Conservation (phyloP, 2,113 vertebrate species). For the Thomomys bottae region DNA sequence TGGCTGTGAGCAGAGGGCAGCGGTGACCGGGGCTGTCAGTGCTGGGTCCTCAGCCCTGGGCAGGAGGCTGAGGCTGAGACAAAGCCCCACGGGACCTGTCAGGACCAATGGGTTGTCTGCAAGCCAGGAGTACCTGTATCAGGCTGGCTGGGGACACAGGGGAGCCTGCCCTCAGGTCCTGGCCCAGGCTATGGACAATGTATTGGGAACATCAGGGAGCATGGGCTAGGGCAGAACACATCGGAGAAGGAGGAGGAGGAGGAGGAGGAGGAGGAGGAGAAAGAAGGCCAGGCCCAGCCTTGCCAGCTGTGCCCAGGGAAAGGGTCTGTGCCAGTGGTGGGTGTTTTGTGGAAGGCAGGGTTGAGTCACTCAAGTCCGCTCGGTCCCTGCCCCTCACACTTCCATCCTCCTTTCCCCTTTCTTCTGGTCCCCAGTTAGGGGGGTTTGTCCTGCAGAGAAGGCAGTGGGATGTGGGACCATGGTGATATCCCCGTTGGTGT, state of each 20-base stretch:
- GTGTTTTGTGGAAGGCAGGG: neutral
- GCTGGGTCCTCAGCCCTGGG: neutral
- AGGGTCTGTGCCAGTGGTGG: constrained; percentile 40
- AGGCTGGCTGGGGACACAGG: neutral
- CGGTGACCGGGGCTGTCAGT: neutral
- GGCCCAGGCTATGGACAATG: neutral
- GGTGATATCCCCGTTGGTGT: too few species aligned
- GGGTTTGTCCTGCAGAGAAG: too few species aligned
- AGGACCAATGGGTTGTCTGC: neutral
- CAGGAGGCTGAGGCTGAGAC: neutral
- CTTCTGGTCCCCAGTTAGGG: too few species aligned
- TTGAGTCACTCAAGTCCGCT: constrained; percentile 4
- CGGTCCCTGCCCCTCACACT: too few species aligned
- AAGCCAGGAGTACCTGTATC: neutral
- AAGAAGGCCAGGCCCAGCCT: neutral
- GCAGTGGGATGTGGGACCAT: too few species aligned
- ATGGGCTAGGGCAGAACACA: too few species aligned
- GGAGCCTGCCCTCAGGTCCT: neutral
- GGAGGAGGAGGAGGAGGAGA: neutral
- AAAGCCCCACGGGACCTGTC: neutral
- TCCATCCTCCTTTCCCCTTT: too few species aligned
- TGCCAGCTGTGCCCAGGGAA: neutral
- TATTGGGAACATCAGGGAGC: neutral
- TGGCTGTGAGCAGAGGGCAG: neutral
- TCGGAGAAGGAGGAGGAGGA: too few species aligned